Base-by-base conservation (phyloP, 2,797 vertebrate species). In the Pyrocephalus nanus region DNA sequence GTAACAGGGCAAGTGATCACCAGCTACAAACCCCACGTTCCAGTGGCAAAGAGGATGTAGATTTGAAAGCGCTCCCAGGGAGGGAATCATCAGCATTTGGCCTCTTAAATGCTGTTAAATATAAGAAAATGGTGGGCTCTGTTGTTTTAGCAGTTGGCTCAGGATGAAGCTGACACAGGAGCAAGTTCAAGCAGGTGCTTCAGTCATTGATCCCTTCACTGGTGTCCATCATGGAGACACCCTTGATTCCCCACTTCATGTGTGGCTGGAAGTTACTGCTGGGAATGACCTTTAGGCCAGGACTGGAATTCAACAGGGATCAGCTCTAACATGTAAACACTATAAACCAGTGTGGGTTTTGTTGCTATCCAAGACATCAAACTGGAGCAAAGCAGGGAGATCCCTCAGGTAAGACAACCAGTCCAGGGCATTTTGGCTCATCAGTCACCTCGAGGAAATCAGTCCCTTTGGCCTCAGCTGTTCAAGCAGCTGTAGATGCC, bases 401-500 rank as follows among this genome's bases (percentile, higher is more conserved):
- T 3, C 12, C 40, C 42, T 8, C 8, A 36, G 36, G 3, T 23
- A 30, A 10, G 1, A 7, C 2, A 1, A 9, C 12, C 0, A 0
- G 14, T 8, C 53, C 42, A 1, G 60, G 47, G 27, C 1, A 0
- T 6, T 6, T 15, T 13, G 51, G n/a, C 40, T 84, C 11, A 18
- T 21, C 36, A 1, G 66, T 43, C 36, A 75, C 69, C 79, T 65
- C 40, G 0, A 74, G 45, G 67, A 65, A 71, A 51, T 3, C 0
- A 6, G 15, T 65, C 40, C 80, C 62, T 80, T 57, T 8, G 32
- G 76, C 83, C 70, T 53, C n/a, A 4, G 29, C 19, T 20, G 3
- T 11, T 30, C 26, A 25, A 40, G 60, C 78, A 50, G 58, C 70
- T n/a, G 34, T 12, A 23, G 69, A 32, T 48, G 78, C 61, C n/a